phyloP scores from a whole-genome alignment of 2,113 vertebrate genomes.

The Scatophagus argus region DNA sequence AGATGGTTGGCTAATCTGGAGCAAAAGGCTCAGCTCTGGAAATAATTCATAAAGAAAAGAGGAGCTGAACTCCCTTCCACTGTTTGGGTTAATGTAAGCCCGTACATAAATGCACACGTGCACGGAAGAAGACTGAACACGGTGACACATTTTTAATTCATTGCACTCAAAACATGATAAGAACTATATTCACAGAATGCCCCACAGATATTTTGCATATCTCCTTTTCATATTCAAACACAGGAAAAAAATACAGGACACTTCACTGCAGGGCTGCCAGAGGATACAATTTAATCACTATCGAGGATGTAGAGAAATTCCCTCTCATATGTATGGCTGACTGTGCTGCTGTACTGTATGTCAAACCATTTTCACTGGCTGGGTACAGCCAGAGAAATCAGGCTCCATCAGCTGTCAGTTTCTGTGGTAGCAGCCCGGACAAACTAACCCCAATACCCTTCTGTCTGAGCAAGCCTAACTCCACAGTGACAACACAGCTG shows the following conservation, averaged over 20 bases:
- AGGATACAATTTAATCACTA: conserved; percentile 1
- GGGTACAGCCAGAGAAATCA: background rate
- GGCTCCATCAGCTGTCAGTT: conserved; percentile 33
- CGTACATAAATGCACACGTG: background rate
- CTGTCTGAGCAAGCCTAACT: conserved; percentile 56
- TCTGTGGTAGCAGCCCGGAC: conserved; percentile 30
- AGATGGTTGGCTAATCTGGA: conserved; percentile 60
- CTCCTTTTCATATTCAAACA: conserved; percentile 69
- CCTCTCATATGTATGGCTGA: background rate
- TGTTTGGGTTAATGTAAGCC: conserved; percentile 18
- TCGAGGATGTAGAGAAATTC: background rate
- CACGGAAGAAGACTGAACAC: background rate
- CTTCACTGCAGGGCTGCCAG: background rate
- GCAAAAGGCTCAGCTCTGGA: conserved; percentile 67
- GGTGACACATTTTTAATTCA: conserved; percentile 16
- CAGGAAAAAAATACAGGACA: background rate
- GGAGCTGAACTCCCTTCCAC: conserved; percentile 24
- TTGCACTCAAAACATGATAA: conserved; percentile 8
- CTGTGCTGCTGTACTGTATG: conserved; percentile 1
- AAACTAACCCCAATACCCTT: conserved; percentile 45
- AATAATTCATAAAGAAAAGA: conserved; percentile 70
- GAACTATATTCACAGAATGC: background rate
- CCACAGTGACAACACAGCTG: conserved; percentile 58
- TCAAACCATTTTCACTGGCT: conserved; percentile 15
- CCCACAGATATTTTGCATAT: conserved; percentile 49